Conservation (phyloP, 2,888 invertebrate species). For the Disparrhopalites patrizii region DNA sequence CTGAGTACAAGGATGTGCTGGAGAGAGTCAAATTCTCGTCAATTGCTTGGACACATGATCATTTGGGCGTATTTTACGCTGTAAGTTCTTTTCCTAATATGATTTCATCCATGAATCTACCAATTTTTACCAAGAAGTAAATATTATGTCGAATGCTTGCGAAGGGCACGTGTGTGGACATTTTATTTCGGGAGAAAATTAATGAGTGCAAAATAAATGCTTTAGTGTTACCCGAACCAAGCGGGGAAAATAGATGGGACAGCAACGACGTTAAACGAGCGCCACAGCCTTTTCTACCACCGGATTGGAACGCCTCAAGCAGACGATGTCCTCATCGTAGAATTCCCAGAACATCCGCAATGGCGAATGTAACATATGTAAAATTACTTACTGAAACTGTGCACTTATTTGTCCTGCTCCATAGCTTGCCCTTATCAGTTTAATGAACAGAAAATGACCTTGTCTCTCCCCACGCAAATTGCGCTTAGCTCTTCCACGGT, state of each 20-base stretch:
- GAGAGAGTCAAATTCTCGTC: conserved; percentile 86
- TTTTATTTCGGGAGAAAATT: too few relatives aligned
- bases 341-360: conserved; percentile 81
- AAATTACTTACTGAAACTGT: too few relatives aligned
- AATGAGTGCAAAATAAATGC: too few relatives aligned
- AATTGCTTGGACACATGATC: conserved; percentile 91
- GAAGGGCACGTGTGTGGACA: neutral
- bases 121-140: neutral
- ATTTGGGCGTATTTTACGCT: conserved; percentile 90
- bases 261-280: conserved; percentile 76
- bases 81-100: conserved; percentile 55
- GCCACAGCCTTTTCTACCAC: conserved; percentile 94
- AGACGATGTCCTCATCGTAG: conserved; percentile 79
- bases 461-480: too few relatives aligned
- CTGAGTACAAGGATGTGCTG: conserved; percentile 80
- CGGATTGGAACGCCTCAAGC: conserved; percentile 75
- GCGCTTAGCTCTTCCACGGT: too few relatives aligned
- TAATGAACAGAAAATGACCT: too few relatives aligned
- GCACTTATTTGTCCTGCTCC: too few relatives aligned
- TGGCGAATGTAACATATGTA: conserved; percentile 92
- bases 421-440: too few relatives aligned
- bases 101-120: neutral
- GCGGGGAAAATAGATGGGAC: conserved; percentile 83
- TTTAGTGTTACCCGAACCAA: conserved; percentile 73
- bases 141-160: neutral